Conservation (phyloP, 2,797 vertebrate genomes). For the Lerista edwardsae region DNA sequence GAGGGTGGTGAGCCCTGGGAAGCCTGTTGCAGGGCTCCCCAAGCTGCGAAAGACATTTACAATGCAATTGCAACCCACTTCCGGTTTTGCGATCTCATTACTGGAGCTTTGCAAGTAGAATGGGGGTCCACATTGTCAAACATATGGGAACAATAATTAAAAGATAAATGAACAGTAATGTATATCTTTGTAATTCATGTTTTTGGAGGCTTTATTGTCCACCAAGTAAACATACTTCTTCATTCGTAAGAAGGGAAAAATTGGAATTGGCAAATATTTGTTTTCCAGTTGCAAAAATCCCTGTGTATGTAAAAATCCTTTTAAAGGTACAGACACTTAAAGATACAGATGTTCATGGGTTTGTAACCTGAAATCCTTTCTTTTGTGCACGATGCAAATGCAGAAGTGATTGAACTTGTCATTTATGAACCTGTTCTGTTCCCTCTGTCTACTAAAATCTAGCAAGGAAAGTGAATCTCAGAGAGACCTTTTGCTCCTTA, state of each 20-base stretch:
- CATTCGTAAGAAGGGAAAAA: neutral
- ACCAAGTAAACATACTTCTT: neutral
- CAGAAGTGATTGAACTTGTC: neutral
- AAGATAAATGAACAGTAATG: neutral
- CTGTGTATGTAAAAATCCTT: neutral
- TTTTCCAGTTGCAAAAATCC: neutral
- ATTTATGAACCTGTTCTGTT: neutral
- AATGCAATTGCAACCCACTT: too few species aligned
- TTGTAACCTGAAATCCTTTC: neutral
- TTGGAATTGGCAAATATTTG: neutral
- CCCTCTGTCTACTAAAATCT: neutral
- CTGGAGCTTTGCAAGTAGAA: neutral
- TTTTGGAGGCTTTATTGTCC: neutral
- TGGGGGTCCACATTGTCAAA: neutral
- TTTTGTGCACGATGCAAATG: neutral
- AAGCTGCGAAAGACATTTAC: too few species aligned
- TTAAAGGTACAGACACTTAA: neutral
- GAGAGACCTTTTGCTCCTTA: conserved; percentile 21
- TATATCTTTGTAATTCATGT: neutral
- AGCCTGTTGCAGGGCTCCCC: too few species aligned
- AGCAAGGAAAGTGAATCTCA: conserved; percentile 20
- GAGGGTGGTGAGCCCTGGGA: too few species aligned
- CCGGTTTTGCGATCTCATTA: too few species aligned
- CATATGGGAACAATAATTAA: neutral
- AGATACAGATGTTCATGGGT: neutral